Evolutionary conservation across 2,888 invertebrate genomes (phyloP).

Genomic region (Galerucella calmariensis): DNA sequence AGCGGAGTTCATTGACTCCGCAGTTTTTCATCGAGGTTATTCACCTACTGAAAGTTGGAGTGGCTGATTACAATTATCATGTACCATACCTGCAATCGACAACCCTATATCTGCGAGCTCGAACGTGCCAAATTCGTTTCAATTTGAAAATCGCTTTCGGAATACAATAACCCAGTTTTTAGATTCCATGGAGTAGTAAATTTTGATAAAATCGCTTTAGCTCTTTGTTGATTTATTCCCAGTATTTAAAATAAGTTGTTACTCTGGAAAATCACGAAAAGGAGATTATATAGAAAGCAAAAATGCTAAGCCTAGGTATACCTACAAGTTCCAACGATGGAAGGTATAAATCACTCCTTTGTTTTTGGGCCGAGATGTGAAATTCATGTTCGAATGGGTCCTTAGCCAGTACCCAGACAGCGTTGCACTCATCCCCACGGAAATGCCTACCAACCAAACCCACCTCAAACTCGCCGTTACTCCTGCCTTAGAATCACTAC

Average conservation of each 20-base stretch:
- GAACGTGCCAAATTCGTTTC: background rate
- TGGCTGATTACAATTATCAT: conserved; percentile 17
- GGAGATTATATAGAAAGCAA: too few relatives aligned
- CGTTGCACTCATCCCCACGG: too few relatives aligned
- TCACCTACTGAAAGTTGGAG: conserved; percentile 62
- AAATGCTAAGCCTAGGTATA: too few relatives aligned
- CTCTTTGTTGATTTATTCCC: background rate
- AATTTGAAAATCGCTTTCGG: background rate
- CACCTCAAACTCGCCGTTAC: too few relatives aligned
- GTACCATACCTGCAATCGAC: conserved; percentile 3
- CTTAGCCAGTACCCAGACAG: too few relatives aligned
- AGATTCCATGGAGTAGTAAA: background rate
- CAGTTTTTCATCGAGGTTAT: conserved; percentile 58
- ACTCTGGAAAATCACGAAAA: too few relatives aligned
- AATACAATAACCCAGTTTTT: background rate
- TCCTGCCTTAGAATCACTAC: too few relatives aligned
- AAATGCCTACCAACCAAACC: too few relatives aligned
- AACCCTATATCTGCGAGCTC: background rate
- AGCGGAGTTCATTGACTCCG: conserved; percentile 60
- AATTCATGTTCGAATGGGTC: too few relatives aligned
- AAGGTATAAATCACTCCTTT: too few relatives aligned
- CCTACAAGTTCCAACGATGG: too few relatives aligned
- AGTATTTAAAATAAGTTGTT: background rate
- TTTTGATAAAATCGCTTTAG: background rate
- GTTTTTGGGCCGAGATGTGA: too few relatives aligned